Conservation (phyloP, 2,888 invertebrate genomes). For the Sarcophaga variegata region DNA sequence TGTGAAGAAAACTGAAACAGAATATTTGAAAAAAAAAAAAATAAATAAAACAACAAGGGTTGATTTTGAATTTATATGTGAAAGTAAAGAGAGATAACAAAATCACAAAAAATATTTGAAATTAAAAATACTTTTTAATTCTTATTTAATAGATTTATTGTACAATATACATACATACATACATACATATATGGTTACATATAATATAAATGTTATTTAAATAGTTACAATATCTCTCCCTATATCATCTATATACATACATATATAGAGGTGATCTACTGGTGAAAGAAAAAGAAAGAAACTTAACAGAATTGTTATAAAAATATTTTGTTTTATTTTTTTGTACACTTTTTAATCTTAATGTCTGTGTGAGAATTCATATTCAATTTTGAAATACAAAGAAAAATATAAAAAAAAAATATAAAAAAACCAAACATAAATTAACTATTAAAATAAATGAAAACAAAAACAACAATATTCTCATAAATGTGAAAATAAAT, state of each 20-base stretch:
- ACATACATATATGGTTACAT: conserved; percentile 27
- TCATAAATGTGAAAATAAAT: conserved; percentile 47
- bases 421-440: conserved; percentile 15
- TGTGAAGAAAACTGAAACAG: background rate
- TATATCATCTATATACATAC: background rate
- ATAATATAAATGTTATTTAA: conserved; percentile 54
- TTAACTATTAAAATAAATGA: conserved; percentile 24
- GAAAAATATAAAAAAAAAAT: background rate
- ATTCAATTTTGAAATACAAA: conserved; percentile 27
- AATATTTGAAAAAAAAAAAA: background rate
- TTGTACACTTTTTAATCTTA: conserved; percentile 40
- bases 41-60: background rate
- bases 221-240: background rate
- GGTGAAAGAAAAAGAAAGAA: background rate
- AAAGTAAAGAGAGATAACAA: conserved; percentile 13
- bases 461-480: conserved; percentile 15
- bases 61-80: conserved; percentile 6
- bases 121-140: conserved; percentile 31
- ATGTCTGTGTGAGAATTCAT: conserved; percentile 44
- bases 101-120: conserved; percentile 9
- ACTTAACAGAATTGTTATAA: conserved; percentile 50
- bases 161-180: too few relatives aligned
- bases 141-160: conserved; percentile 69
- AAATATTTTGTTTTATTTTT: conserved; percentile 36
- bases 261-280: conserved; percentile 2